Base-by-base conservation (phyloP, 2,888 invertebrate species). In the Drosophila kuntzei region DNA sequence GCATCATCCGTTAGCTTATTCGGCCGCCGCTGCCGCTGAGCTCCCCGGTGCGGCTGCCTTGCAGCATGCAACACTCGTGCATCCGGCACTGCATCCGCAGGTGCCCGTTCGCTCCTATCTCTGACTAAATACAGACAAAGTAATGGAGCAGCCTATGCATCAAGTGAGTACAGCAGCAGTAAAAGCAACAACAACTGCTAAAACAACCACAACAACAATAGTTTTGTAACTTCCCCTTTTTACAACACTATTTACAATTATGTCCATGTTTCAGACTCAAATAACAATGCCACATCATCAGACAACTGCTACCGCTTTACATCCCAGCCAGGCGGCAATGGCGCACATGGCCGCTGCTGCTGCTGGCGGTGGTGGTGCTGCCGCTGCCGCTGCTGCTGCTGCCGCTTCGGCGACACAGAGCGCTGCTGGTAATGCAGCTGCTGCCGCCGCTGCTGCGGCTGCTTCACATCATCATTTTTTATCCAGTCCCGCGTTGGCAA, bases 81-180 rank as follows among this genome's bases (percentile, higher is more conserved):
- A 98, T 93, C 98, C 98, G 93, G 98, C 98, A 93, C 96, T 98
- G 94, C 98, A 98, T 94, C 97, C 98, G 93, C 98, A 98, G 96
- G 97, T 98, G 93, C 98, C 98, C 93, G 98, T 98, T 93, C 97
- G 97, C 94, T 97, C 97, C 94, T 97, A 97, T 95, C 97, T 97
- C 96, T 97, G 97, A 97, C 97, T 97, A 97, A 96, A 97, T 96
- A 96, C 92, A 87, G 92, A 92, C 82, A 92, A 92, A 92, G 92
- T 92, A 86, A 90, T 92, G 90, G 92, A 92, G 88, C 92, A 92
- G 88, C 91, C 92, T 81, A 92, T 91, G 92, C 92, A 92, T 90
- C 92, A 92, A 90, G 92, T 92, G 85, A 91, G 91, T 91, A 72
- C 18, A 74, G 12, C 36, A 20, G 20, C 14, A 27, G 36, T 22